phyloP scores from a whole-genome alignment of 2,888 invertebrate species.

The Hirtodrosophila alboralis region DNA sequence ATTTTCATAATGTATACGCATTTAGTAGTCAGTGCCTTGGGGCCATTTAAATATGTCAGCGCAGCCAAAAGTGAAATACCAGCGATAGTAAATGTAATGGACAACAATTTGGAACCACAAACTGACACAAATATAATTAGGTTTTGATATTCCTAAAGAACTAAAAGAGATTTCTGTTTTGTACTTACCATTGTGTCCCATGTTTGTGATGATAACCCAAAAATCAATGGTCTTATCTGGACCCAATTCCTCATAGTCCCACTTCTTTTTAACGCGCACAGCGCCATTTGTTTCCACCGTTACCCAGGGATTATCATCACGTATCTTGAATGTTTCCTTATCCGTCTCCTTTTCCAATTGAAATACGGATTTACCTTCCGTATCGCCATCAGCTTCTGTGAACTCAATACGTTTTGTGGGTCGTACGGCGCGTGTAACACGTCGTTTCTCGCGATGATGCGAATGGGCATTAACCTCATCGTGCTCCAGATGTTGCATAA shows the following conservation, averaged over 20 bases:
- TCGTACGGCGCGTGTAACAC: conserved; percentile 94
- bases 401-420: conserved; percentile 97
- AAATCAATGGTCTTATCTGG: conserved; percentile 98
- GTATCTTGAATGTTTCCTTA: conserved; percentile 95
- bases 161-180: not conserved
- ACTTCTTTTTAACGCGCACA: conserved; percentile 96
- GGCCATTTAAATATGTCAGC: conserved; percentile 31
- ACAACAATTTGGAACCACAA: too few relatives aligned
- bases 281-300: conserved; percentile 96
- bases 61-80: not conserved
- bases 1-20: conserved; percentile 9
- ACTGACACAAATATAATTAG: not conserved
- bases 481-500: conserved; percentile 86
- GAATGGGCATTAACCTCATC: conserved; percentile 84
- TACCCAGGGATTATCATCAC: conserved; percentile 97
- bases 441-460: conserved; percentile 89
- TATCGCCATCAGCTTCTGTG: conserved; percentile 94
- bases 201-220: conserved; percentile 97
- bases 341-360: conserved; percentile 96
- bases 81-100: not conserved
- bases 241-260: conserved; percentile 97
- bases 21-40: not conserved
- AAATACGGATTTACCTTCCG: conserved; percentile 94
- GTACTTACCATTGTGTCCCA: conserved; percentile 92
- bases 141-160: too few relatives aligned